Evolutionary conservation across 2,888 invertebrate species (phyloP).

Genomic region (Bugula neritina): DNA sequence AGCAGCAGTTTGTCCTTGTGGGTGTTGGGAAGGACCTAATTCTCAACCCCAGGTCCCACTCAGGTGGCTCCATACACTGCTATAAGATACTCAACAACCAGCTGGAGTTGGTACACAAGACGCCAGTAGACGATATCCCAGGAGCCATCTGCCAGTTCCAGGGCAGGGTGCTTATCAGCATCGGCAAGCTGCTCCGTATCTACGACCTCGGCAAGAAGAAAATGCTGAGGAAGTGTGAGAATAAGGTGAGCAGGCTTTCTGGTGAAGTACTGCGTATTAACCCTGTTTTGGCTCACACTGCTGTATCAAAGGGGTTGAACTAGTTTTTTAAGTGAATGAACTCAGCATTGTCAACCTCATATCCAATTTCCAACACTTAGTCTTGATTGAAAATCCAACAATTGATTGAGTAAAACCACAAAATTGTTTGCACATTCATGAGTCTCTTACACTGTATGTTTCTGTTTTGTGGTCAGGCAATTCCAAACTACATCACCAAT

Average conservation of each 20-base stretch:
- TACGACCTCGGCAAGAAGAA: conserved; percentile 97
- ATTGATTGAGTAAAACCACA: too few relatives aligned
- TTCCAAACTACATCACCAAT: conserved; percentile 87
- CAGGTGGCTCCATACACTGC: conserved; percentile 77
- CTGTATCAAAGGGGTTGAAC: too few relatives aligned
- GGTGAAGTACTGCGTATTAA: too few relatives aligned
- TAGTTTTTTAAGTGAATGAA: too few relatives aligned
- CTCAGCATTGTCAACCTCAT: too few relatives aligned
- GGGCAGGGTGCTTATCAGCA: conserved; percentile 82
- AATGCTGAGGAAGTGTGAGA: conserved; percentile 92
- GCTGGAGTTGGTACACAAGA: conserved; percentile 87
- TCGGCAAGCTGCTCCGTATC: conserved; percentile 81
- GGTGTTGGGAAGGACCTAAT: conserved; percentile 86
- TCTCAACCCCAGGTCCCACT: conserved; percentile 76
- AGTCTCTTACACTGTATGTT: too few relatives aligned
- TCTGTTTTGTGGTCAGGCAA: too few relatives aligned
- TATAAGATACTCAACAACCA: conserved; percentile 71
- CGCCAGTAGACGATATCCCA: conserved; percentile 84
- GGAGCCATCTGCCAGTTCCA: conserved; percentile 58
- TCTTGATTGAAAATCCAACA: too few relatives aligned
- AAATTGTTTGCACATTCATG: too few relatives aligned
- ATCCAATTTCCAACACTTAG: too few relatives aligned
- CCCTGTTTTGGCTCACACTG: too few relatives aligned
- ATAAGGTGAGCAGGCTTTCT: conserved; percentile 68
- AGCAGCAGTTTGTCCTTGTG: conserved; percentile 67